Base-by-base conservation (phyloP, 2,113 vertebrate genomes). In the Elaphurus davidianus region DNA sequence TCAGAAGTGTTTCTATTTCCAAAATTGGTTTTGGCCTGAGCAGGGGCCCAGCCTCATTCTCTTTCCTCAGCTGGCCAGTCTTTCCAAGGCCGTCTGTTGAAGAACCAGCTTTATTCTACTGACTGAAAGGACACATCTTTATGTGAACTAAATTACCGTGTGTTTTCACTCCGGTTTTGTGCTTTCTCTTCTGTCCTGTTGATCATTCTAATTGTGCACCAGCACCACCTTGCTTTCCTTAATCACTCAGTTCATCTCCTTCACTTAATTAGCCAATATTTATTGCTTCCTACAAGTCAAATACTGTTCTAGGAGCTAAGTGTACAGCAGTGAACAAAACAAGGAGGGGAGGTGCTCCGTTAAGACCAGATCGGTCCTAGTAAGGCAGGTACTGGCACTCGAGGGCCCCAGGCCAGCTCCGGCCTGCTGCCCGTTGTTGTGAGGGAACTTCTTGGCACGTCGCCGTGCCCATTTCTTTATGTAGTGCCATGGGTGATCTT, bases 391-490 rank as follows among this genome's bases (percentile, higher is more conserved):
- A 9, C 28, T 5, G 52, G 30, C 60, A 0, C 17, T n/a, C 36
- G 2, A 1, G 11, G 45, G 88, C 89, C 27, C n/a, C 2, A 14
- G 93, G 57, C 25, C 74, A 15, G 3, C 13, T 0, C 57, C 5
- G 7, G 7, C 54, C 78, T 5, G 47, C 59, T 16, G 57, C 67
- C 30, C 9, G 30, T 4, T 27, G 30, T 10, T n/a, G 54, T 76
- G 13, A 52, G 45, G 16, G 57, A 54, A 2, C 50, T 62, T 12
- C 4, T 0, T 19, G 23, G 52, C 52, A 78, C 57, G 1, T 3
- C 17, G 60, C 60, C 60, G 0, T 0, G 45, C 27, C 23, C n/a
- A 0, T 17, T 21, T 40, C 87, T 30, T 36, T 2, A 23, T 0
- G 8, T 6, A 2, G 2, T 6, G 16, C 92, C 9, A 0, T 6